Base-by-base conservation (phyloP, 2,113 vertebrate species). In the Oreochromis niloticus region DNA sequence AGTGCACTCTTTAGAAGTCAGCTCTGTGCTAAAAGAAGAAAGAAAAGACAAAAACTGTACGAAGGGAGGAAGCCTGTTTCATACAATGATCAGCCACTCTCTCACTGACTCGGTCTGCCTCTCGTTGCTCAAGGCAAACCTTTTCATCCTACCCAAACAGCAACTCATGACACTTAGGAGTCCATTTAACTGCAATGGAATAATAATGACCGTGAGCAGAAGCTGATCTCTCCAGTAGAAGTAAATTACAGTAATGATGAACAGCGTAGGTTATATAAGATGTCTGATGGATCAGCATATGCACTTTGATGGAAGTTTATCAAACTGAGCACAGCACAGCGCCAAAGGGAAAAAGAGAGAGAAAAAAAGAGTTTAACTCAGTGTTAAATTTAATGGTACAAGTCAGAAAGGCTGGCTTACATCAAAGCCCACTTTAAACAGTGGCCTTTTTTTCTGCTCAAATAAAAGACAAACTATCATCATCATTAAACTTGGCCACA, bases 111-210 rank as follows among this genome's bases (percentile, higher is more conserved):
- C 27, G 3, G 46, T 52, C 82, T 92, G 57, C 73, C 83, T 89
- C 85, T 88, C 57, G 61, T 88, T 85, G 92, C 93, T 94, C 80
- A 84, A 89, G 90, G 93, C 91, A 59, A 95, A 86, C 43, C 80
- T 89, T 94, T 95, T 94, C 83, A 93, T 93, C 91, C 87, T 73
- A 87, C 86, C 89, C 83, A 94, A 93, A 93, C 87, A 92, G 87
- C 89, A 85, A 91, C 80, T 85, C 80, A 30, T 89, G 88, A 91
- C 88, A 87, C 90, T 91, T 81, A 89, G 56, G 85, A 85, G 88
- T 89, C 91, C 59, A 87, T 94, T 92, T 92, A 91, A 91, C 66
- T 90, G 80, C 79, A 87, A 73, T 83, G 75, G 79, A 90, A 90
- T 82, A 92, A 90, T 87, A 91, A 90, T 79, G 78, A 85, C 55